Evolutionary conservation across 37 sponge, comb jelly and placozoan genomes (phyloP), one percentile per base, ranked within the genome.

Genomic region (Spongia lamella): DNA sequence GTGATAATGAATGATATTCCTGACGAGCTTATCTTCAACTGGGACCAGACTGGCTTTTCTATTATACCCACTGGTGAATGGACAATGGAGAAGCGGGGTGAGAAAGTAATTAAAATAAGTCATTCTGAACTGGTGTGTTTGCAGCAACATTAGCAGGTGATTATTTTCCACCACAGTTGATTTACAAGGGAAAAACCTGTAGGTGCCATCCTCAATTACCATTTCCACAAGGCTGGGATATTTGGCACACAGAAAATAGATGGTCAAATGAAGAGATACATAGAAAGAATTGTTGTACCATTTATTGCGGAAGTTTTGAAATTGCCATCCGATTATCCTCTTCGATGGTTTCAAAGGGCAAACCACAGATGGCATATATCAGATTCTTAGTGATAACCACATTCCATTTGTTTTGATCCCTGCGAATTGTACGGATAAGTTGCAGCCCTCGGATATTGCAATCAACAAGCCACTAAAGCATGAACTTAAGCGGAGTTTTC

Each of bases 251-350:
- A 66, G 59, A 31, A 3, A 80, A 79, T 20, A 70, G 72, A 16
- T 86, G 87, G 87, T 71, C 80, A 19, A 86, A 59, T 56, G 87
- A 86, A 27, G 53, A 73, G 22, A 20, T 86, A 79, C 62, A 33
- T 86, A 9, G 27, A 73, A 26, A 14, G 80, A 19, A 55, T 86
- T 20, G 32, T 86, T 58, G 47, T 72, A 14, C 87, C 81, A 9
- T 86, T 68, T 47, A 38, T 86, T 17, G 40, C 34, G 0, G 5
- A 53, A 20, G 56, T 55, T 20, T 54, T 80, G 20, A 27, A 52
- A 65, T 30, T 43, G 11, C 40, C 38, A 68, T 33, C 75, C 75
- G 1, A 2, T 85, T 16, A 66, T 61, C 35, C 51, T 85, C 7
- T 79, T 61, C 51, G 80, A 85, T 64, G 47, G 49, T 39, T 85